Conservation (phyloP, 2,797 vertebrate species). For the Capromys pilorides region DNA sequence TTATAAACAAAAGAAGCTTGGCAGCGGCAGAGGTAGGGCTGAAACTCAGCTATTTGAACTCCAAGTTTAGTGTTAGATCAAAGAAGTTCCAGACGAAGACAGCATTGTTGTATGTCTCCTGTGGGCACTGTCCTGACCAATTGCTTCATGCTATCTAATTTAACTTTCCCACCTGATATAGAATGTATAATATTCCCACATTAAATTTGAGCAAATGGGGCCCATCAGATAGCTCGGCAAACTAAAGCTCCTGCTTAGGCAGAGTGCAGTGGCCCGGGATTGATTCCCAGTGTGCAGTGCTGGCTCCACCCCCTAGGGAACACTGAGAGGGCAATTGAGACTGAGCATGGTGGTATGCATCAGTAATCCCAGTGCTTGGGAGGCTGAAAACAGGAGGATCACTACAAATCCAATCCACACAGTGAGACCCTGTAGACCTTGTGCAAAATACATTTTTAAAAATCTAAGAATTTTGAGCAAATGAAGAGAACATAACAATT, state of each 20-base stretch:
- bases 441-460: no score
- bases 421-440: no score
- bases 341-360: no score
- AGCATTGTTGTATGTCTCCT: background rate
- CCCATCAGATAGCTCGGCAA: no score
- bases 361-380: no score
- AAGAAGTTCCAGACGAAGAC: background rate
- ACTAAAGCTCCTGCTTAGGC: no score
- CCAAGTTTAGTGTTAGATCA: constrained; percentile 3
- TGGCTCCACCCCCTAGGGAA: no score
- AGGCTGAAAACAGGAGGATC: no score
- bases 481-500: background rate
- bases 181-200: background rate
- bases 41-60: constrained; percentile 7
- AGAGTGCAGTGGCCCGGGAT: no score
- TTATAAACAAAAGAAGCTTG: constrained; percentile 63
- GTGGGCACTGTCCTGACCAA: background rate
- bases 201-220: background rate
- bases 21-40: background rate
- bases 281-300: no score
- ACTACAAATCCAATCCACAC: no score
- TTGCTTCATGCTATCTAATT: background rate
- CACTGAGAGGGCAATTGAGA: no score
- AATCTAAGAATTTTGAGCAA: background rate
- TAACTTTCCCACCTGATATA: background rate